These are phyloP conservation scores for Petromus typicus DNA, from an alignment of 2,113 vertebrate species.

Conservation along the genomic window DNA sequence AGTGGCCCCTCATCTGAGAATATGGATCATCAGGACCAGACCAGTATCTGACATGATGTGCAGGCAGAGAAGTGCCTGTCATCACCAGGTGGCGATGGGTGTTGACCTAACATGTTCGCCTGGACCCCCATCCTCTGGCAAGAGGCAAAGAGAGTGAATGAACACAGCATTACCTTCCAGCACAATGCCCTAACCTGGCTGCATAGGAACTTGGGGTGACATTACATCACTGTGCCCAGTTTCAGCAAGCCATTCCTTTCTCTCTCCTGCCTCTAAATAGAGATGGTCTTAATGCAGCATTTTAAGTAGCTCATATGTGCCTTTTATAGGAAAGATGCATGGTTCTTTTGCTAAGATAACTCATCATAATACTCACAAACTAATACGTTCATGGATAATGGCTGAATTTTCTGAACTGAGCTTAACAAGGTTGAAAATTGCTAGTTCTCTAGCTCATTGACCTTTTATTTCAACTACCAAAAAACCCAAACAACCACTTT, in stretches of 20 bases:
- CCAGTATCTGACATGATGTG: neutral
- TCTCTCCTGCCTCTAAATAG: neutral
- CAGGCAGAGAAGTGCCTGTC: neutral
- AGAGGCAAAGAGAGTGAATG: neutral
- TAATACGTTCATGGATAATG: neutral
- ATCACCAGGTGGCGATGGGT: neutral
- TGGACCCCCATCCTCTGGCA: neutral
- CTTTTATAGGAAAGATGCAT: neutral
- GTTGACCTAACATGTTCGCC: neutral
- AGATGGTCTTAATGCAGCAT: neutral
- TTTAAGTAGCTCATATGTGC: neutral
- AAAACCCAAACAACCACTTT: neutral
- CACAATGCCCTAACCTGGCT: neutral
- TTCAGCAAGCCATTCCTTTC: neutral
- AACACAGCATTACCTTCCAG: neutral
- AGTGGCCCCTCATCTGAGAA: neutral
- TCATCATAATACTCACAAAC: neutral
- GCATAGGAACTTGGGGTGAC: neutral
- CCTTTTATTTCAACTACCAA: constrained; percentile 3
- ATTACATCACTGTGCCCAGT: neutral
- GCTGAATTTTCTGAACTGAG: neutral
- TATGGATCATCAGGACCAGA: neutral
- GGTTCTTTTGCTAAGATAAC: neutral
- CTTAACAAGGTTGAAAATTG: neutral
- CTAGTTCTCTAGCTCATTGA: neutral